Conservation (phyloP, 2,888 invertebrate species). For the Papilio demoleus region DNA sequence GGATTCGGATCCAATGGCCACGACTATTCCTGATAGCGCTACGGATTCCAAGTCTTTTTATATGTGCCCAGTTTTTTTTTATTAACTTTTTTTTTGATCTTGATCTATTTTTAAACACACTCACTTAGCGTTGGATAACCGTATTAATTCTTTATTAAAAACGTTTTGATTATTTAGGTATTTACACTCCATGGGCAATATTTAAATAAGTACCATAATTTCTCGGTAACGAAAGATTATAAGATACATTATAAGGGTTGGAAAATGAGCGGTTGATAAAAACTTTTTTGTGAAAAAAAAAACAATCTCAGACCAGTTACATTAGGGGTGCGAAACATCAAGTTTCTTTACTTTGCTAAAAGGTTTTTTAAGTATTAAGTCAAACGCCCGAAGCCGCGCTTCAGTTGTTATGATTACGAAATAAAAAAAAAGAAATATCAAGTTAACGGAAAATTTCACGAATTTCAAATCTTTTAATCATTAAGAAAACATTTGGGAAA, state of each 20-base stretch:
- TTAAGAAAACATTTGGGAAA: not conserved
- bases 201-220: not conserved
- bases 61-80: too few relatives aligned
- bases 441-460: conserved; percentile 20
- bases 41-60: too few relatives aligned
- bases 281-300: conserved; percentile 33
- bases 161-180: too few relatives aligned
- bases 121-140: too few relatives aligned
- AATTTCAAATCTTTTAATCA: conserved; percentile 34
- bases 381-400: conserved; percentile 33
- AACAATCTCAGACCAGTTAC: conserved; percentile 31
- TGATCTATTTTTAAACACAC: too few relatives aligned
- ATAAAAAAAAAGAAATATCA: conserved; percentile 31
- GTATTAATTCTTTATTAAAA: too few relatives aligned
- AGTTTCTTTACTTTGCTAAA: conserved; percentile 40
- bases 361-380: conserved; percentile 41
- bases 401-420: conserved; percentile 32
- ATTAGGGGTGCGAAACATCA: conserved; percentile 37
- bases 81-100: too few relatives aligned
- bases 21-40: too few relatives aligned
- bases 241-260: conserved; percentile 17
- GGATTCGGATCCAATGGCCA: too few relatives aligned
- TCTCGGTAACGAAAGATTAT: conserved; percentile 5
- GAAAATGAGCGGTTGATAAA: conserved; percentile 30
- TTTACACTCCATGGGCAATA: too few relatives aligned